phyloP scores from a whole-genome alignment of 2,113 vertebrate genomes.

The Chascanopsetta lugubris region DNA sequence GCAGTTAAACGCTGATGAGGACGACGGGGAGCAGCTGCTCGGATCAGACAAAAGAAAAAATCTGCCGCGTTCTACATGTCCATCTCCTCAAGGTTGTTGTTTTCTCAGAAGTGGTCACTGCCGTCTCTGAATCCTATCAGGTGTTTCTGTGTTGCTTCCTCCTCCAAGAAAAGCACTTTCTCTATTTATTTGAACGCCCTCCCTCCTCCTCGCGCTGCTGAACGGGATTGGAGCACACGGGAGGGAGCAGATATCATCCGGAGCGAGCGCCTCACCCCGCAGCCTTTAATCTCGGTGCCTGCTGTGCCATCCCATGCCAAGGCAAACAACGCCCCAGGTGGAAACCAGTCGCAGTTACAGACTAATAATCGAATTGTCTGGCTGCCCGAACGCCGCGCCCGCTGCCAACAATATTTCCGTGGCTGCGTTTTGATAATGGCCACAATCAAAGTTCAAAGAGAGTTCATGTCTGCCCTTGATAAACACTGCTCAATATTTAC shows the following conservation, averaged over 20 bases:
- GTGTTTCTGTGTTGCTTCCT: not conserved
- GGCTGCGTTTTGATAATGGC: slow-evolving; percentile 62
- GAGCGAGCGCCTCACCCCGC: not conserved
- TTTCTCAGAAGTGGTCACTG: slow-evolving; percentile 21
- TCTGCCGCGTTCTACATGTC: not conserved
- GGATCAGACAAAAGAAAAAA: not conserved
- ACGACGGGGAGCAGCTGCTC: slow-evolving; percentile 49
- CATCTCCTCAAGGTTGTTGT: slow-evolving; percentile 14
- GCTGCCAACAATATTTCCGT: slow-evolving; percentile 65
- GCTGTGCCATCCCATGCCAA: slow-evolving; percentile 48
- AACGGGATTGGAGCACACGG: not conserved
- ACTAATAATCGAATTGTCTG: slow-evolving; percentile 67
- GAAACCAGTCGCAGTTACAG: slow-evolving; percentile 51
- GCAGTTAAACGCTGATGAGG: slow-evolving; percentile 59
- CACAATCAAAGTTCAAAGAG: slow-evolving; percentile 69
- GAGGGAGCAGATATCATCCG: not conserved
- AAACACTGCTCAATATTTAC: slow-evolving; percentile 58
- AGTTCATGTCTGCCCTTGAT: slow-evolving; percentile 62
- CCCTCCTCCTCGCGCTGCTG: not conserved
- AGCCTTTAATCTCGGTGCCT: slow-evolving; percentile 5
- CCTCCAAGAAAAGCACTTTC: not conserved
- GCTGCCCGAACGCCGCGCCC: slow-evolving; percentile 22
- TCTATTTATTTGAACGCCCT: not conserved
- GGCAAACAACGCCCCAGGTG: slow-evolving; percentile 42
- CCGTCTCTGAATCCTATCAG: not conserved